Evolutionary conservation across 2,888 invertebrate genomes (phyloP), one percentile per base, ranked within the genome.

Genomic region (Theodoxus fluviatilis): DNA sequence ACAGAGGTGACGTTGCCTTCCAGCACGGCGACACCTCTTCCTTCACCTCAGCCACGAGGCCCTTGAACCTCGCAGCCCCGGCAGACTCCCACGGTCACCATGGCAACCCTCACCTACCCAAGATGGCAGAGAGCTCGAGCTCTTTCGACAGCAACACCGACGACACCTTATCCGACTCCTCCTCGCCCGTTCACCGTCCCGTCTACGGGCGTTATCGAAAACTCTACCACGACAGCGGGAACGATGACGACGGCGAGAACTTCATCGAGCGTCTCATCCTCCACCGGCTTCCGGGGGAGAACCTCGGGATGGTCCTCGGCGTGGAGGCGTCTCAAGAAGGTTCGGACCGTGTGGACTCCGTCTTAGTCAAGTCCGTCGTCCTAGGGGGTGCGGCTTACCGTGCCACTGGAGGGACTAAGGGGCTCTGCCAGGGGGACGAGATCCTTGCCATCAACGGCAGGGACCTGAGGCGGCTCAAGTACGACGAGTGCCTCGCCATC

Each of bases 281-380:
- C 67, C 93, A 93, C 79, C 90, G 96, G 76, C 90, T 96, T 68
- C 94, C 94, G 0, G 96, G 96, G 0, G 96, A 96, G 83, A 91
- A 94, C 49, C 90, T 96, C 7, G 96, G 96, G 1, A 93, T 96
- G 83, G 95, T 95, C 0, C 89, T 96, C 0, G 94, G 95, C 85
- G 95, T 96, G 84, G 95, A 96, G 88, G 95, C 95, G 55, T 95
- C 95, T 18, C 93, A 93, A 49, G 93, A 93, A 77, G 93, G 93
- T 43, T 90, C 91, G 12, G 94, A 95, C 84, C 91, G 91, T 79
- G 94, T 96, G 1, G 91, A 93, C 73, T 90, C 93, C 77, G 90
- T 96, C 66, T 92, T 93, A 75, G 95, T 96, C 31, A 81, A 83
- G 67, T 80, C 79, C 68, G 79, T 85, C 18, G 79, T 79, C 35